These are phyloP conservation scores for Ormyrus pomaceus DNA, from an alignment of 2,888 invertebrate species.

Conservation along the genomic window DNA sequence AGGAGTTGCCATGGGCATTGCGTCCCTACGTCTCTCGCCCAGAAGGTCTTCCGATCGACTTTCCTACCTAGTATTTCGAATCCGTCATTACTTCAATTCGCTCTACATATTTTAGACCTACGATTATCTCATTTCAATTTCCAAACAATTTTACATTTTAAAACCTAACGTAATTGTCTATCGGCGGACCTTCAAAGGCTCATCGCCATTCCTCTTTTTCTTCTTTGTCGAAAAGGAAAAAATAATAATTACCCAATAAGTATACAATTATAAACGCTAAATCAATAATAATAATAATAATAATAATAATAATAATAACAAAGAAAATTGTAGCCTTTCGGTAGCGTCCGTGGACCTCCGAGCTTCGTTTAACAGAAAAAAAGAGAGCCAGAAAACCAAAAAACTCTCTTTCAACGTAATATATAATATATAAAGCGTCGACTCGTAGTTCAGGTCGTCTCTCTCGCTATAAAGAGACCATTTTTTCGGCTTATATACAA, in stretches of 20 bases:
- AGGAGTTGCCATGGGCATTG: too few species aligned
- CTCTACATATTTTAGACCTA: too few species aligned
- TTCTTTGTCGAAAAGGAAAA: slow-evolving; percentile 3
- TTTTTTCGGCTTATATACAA: slow-evolving; percentile 49
- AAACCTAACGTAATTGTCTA: not conserved
- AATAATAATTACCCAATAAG: slow-evolving; percentile 24
- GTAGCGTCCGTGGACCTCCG: slow-evolving; percentile 54
- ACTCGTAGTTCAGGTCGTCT: slow-evolving; percentile 42
- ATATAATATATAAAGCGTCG: slow-evolving; percentile 1
- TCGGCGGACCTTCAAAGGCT: slow-evolving; percentile 18
- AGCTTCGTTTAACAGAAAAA: slow-evolving; percentile 37
- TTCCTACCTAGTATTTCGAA: too few species aligned
- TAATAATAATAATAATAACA: slow-evolving; percentile 9
- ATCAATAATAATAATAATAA: not conserved
- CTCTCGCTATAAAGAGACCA: slow-evolving; percentile 32
- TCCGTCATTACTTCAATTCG: too few species aligned
- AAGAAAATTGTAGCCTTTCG: slow-evolving; percentile 51
- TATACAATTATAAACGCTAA: slow-evolving; percentile 13
- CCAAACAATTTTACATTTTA: too few species aligned
- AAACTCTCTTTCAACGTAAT: slow-evolving; percentile 35
- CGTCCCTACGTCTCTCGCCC: too few species aligned
- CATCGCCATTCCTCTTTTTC: slow-evolving; percentile 9
- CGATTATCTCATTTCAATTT: too few species aligned
- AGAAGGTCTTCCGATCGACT: too few species aligned
- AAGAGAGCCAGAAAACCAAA: not conserved